These are phyloP conservation scores for Anthophora plumipes DNA, from an alignment of 2,888 invertebrate species.

Conservation along the genomic window DNA sequence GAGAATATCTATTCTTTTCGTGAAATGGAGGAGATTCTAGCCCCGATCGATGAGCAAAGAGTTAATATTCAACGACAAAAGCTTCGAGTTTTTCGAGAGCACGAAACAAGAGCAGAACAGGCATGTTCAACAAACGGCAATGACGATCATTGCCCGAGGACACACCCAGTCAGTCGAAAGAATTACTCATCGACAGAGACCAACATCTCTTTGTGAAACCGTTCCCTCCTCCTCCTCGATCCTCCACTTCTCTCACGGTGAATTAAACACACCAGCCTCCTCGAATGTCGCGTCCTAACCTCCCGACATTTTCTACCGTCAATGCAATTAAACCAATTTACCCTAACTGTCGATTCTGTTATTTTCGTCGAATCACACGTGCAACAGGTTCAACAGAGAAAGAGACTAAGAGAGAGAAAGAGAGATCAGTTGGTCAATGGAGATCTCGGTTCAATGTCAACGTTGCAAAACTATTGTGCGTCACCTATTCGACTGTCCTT, in stretches of 20 bases:
- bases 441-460: constrained; percentile 45
- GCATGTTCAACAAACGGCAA: constrained; percentile 34
- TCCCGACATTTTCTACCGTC: constrained; percentile 39
- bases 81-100: background rate
- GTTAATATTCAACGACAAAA: no score
- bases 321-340: constrained; percentile 54
- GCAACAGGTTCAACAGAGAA: constrained; percentile 47
- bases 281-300: constrained; percentile 25
- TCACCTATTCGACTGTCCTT: constrained; percentile 15
- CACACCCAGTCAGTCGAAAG: constrained; percentile 63
- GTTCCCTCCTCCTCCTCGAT: background rate
- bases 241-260: constrained; percentile 35
- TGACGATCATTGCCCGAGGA: constrained; percentile 50
- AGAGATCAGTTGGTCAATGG: constrained; percentile 43
- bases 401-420: no score
- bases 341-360: constrained; percentile 22
- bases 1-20: no score
- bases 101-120: background rate
- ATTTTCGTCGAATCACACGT: constrained; percentile 45
- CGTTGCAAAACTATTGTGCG: constrained; percentile 24
- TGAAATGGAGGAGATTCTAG: no score
- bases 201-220: constrained; percentile 46
- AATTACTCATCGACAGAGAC: constrained; percentile 66
- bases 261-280: constrained; percentile 48
- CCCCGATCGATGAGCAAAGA: no score